These are phyloP conservation scores for Poeciliopsis retropinna DNA, from an alignment of 2,113 vertebrate species.

Conservation along the genomic window DNA sequence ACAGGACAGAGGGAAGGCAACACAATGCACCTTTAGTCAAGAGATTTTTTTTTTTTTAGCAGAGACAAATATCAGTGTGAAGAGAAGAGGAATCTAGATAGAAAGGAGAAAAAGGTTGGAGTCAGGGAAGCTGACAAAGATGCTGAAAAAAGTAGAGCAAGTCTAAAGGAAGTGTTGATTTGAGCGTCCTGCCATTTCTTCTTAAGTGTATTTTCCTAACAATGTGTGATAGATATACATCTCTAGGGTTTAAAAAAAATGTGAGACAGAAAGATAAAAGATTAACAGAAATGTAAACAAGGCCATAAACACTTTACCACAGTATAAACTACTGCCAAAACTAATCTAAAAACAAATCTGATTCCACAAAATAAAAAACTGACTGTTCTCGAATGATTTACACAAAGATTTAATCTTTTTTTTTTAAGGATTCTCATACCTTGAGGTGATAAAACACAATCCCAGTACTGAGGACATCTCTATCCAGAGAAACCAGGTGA, in stretches of 20 bases:
- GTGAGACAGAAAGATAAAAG: background rate
- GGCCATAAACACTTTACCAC: background rate
- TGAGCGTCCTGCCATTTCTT: conserved; percentile 11
- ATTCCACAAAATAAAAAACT: too few species aligned
- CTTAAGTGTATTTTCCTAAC: conserved; percentile 13
- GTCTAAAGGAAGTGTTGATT: conserved; percentile 16
- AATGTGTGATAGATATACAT: background rate
- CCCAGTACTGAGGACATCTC: conserved; percentile 93
- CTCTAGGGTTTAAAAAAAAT: conserved; percentile 6
- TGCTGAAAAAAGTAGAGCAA: conserved; percentile 47
- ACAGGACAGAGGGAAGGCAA: conserved; percentile 55
- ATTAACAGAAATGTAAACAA: background rate
- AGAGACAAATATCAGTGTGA: conserved; percentile 62
- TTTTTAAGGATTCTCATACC: conserved; percentile 72
- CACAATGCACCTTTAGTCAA: conserved; percentile 67
- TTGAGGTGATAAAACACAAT: conserved; percentile 94
- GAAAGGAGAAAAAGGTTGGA: conserved; percentile 76
- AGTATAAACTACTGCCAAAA: background rate
- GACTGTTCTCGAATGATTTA: background rate
- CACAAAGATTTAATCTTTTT: background rate
- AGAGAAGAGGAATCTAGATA: conserved; percentile 55
- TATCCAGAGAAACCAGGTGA: conserved; percentile 89
- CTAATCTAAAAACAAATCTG: background rate
- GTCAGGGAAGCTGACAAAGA: conserved; percentile 64
- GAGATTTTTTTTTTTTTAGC: conserved; percentile 48